Evolutionary conservation across 2,888 invertebrate species (phyloP).

Genomic region (Melanostoma mellinum): DNA sequence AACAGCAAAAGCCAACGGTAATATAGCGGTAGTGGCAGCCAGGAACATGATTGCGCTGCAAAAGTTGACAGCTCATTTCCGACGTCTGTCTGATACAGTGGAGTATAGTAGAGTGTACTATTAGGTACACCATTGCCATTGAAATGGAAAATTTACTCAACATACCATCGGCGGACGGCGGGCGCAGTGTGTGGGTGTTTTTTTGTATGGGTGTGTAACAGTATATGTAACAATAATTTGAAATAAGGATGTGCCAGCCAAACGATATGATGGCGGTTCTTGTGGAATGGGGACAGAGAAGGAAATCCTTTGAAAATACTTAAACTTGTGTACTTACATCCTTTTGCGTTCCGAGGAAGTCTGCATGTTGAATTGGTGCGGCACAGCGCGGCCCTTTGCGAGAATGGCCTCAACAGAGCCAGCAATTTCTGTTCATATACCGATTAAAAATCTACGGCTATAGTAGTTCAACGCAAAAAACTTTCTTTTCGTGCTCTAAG

Average conservation of each 20-base stretch:
- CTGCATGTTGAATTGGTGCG: slow-evolving; percentile 6
- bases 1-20: background rate
- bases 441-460: slow-evolving; percentile 65
- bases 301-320: slow-evolving; percentile 61
- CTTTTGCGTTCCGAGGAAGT: slow-evolving; percentile 23
- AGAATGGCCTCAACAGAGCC: slow-evolving; percentile 24
- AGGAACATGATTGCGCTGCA: slow-evolving; percentile 71
- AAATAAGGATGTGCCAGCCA: slow-evolving; percentile 38
- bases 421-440: slow-evolving; percentile 31
- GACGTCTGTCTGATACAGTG: slow-evolving; percentile 70
- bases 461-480: slow-evolving; percentile 30
- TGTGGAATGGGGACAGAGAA: background rate
- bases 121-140: slow-evolving; percentile 36
- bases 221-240: slow-evolving; percentile 50
- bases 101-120: slow-evolving; percentile 27
- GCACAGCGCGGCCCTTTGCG: slow-evolving; percentile 3
- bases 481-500: slow-evolving; percentile 44
- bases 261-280: slow-evolving; percentile 26
- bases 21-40: slow-evolving; percentile 15
- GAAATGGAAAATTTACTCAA: slow-evolving; percentile 62
- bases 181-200: background rate
- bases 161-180: slow-evolving; percentile 6
- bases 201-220: slow-evolving; percentile 10
- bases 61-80: slow-evolving; percentile 73
- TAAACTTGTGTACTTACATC: slow-evolving; percentile 29